Evolutionary conservation across 2,113 vertebrate genomes (phyloP).

Genomic region (Chionodraco myersi): DNA sequence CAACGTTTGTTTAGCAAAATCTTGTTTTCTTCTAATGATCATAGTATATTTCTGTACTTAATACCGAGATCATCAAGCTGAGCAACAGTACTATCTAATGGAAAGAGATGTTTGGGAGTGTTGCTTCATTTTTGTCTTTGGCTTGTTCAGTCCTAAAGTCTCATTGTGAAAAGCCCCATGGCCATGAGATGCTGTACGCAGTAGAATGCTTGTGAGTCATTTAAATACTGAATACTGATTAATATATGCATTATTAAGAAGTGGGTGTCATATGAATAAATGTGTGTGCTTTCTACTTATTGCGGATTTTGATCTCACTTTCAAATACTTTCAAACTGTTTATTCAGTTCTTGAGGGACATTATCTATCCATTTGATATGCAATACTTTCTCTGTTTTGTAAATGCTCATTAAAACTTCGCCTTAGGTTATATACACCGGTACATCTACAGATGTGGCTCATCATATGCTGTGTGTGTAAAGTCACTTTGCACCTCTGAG

Average conservation of each 20-base stretch:
- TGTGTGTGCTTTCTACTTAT: constrained; percentile 36
- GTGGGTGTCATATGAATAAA: constrained; percentile 31
- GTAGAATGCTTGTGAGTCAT: constrained; percentile 42
- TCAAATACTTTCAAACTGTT: constrained; percentile 62
- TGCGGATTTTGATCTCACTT: constrained; percentile 65
- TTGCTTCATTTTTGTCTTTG: constrained; percentile 27
- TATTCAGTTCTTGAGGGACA: constrained; percentile 67
- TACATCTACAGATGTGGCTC: constrained; percentile 59
- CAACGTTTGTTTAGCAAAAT: constrained; percentile 7
- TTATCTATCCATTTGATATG: constrained; percentile 62
- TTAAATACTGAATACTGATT: constrained; percentile 60
- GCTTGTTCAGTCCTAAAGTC: constrained; percentile 11
- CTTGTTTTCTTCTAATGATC: neutral
- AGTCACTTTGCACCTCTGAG: constrained; percentile 49
- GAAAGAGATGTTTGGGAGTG: constrained; percentile 18
- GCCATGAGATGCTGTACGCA: constrained; percentile 29
- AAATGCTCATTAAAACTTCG: constrained; percentile 78
- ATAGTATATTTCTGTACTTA: neutral
- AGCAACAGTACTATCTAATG: neutral
- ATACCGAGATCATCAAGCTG: constrained; percentile 10
- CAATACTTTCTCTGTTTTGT: constrained; percentile 64
- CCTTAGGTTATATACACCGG: constrained; percentile 66
- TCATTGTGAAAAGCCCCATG: constrained; percentile 27
- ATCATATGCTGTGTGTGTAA: constrained; percentile 52
- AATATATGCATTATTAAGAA: constrained; percentile 61